These are phyloP conservation scores for Turnix velox DNA, from an alignment of 2,113 vertebrate genomes.

Conservation along the genomic window DNA sequence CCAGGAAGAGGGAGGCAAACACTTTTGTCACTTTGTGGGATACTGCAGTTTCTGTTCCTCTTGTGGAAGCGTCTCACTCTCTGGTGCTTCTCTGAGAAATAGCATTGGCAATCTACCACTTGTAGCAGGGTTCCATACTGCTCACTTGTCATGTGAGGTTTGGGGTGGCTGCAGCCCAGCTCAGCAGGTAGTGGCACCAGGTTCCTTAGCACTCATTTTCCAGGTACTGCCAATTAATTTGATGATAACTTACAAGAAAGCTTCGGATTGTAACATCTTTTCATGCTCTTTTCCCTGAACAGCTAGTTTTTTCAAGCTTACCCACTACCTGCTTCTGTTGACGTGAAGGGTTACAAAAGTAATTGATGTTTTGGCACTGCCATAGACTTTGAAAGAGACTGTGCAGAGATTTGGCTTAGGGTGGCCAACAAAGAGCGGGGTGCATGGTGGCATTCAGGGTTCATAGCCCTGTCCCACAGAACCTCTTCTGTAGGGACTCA, in stretches of 20 bases:
- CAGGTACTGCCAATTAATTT: not conserved
- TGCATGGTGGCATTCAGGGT: not conserved
- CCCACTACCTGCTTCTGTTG: not conserved
- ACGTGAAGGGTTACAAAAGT: not conserved
- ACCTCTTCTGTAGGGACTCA: not conserved
- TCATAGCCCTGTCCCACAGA: accelerated
- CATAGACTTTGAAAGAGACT: not conserved
- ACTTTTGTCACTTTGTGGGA: not conserved
- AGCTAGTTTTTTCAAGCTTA: not conserved
- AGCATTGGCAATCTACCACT: accelerated
- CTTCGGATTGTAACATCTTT: not conserved
- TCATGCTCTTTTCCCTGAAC: not conserved
- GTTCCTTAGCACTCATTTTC: not conserved
- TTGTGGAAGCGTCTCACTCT: accelerated
- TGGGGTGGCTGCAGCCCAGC: accelerated
- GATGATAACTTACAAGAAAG: not conserved
- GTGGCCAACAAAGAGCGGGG: not conserved
- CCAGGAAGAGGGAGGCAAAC: not conserved
- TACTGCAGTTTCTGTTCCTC: accelerated
- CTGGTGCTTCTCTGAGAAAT: accelerated
- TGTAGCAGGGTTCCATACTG: not conserved
- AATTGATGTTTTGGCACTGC: not conserved
- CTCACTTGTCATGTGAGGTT: accelerated
- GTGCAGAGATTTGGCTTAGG: not conserved
- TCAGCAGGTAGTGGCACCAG: not conserved